These are phyloP conservation scores for Butorides virescens DNA, from an alignment of 2,113 vertebrate genomes.

Conservation along the genomic window DNA sequence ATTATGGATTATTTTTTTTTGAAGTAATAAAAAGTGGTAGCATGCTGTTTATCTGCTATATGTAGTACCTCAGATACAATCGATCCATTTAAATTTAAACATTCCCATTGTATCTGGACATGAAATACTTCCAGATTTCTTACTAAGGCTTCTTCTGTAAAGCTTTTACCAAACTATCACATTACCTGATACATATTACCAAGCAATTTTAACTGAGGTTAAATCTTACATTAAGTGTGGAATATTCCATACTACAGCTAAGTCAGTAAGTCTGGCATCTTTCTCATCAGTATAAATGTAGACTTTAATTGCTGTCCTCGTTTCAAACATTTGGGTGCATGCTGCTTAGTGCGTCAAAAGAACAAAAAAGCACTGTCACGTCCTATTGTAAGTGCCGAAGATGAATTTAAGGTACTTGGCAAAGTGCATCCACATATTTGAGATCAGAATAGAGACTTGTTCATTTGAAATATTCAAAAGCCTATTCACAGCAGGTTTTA, in stretches of 20 bases:
- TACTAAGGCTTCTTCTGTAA: slow-evolving; percentile 11
- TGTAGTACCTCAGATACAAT: not conserved
- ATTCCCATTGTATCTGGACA: not conserved
- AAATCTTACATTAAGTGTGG: not conserved
- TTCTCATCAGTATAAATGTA: not conserved
- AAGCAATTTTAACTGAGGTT: slow-evolving; percentile 27
- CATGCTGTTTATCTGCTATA: not conserved
- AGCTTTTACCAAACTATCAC: slow-evolving; percentile 36
- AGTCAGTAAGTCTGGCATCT: not conserved
- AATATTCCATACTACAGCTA: not conserved
- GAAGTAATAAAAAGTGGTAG: not conserved
- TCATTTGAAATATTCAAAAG: not conserved
- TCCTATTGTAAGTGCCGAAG: not conserved
- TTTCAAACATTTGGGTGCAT: slow-evolving; percentile 9
- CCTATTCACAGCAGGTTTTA: not conserved
- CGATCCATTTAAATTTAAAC: not conserved
- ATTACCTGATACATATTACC: not conserved
- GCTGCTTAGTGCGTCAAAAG: not conserved
- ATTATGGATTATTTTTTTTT: not conserved
- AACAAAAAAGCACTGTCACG: not conserved
- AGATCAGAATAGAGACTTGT: not conserved
- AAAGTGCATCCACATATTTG: not conserved
- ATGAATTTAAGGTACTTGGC: not conserved
- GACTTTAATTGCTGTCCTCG: not conserved
- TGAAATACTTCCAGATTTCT: slow-evolving; percentile 18